Base-by-base conservation (phyloP, 2,888 invertebrate genomes). In the Eilema caniola region DNA sequence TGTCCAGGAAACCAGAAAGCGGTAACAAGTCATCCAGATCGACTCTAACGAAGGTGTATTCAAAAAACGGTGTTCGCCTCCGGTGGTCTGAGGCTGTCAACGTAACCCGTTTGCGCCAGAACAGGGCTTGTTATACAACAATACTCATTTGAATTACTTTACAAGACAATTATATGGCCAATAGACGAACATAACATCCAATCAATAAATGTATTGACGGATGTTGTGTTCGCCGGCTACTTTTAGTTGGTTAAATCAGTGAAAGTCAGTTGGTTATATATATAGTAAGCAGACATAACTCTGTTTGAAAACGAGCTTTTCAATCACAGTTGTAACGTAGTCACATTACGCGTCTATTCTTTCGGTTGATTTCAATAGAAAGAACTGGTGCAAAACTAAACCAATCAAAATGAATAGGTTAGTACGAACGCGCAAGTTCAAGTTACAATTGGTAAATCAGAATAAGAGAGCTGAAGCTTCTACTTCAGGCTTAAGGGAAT, bases 1-100 rank as follows among this genome's bases (percentile, higher is more conserved):
- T 76, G 78, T 81, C 78, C 78, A 82, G 82, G 83, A 85, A 83
- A 86, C 84, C 76, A 78, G 72, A 72, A 81, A 83, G 81, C 82
- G 82, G 83, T 83, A 85, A 78, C 88, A 88, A 88, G 90, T 89
- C 91, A 89, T 86, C 89, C 86, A 88, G 84, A 87, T 86, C 86
- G 83, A 79, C 86, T 85, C 86, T 92, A 92, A 93, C 91, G 93
- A 92, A 89, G 89, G 87, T 85, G 83, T 86, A 83, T 87, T 90
- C 89, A 93, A 94, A 94, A 95, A 94, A 93, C 89, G 71, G 75
- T 75, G 74, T 81, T 82, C 93, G 82, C 85, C 89, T 86, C 90
- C 89, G 93, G 95, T 94, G 94, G 94, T 93, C 94, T 79, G 83
- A 67, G 77, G 83, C 87, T 89, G 90, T 90, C 90, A 88, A 69